Conservation (phyloP, 2,888 invertebrate genomes). For the Ferdinandea cuprea region DNA sequence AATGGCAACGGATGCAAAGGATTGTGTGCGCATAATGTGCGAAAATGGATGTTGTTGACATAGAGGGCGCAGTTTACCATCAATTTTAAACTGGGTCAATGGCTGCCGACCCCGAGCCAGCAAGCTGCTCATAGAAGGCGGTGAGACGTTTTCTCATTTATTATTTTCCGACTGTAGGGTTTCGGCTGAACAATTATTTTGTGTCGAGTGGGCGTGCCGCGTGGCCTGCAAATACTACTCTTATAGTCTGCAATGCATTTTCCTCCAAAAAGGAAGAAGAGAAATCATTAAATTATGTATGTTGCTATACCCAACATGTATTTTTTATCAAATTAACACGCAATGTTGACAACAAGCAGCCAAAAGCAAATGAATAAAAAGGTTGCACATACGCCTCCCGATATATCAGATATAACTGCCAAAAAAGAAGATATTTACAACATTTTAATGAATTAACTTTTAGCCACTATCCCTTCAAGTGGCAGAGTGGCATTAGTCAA, state of each 20-base stretch:
- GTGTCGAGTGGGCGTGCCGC: slow-evolving; percentile 42
- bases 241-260: slow-evolving; percentile 4
- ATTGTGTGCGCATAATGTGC: slow-evolving; percentile 27
- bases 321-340: neutral
- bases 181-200: slow-evolving; percentile 56
- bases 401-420: neutral
- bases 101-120: slow-evolving; percentile 52
- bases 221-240: slow-evolving; percentile 16
- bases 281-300: slow-evolving; percentile 14
- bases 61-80: slow-evolving; percentile 59
- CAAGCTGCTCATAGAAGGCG: slow-evolving; percentile 20
- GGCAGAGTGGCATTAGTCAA: slow-evolving; percentile 19
- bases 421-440: neutral
- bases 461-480: neutral
- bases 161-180: slow-evolving; percentile 51
- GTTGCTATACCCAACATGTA: slow-evolving; percentile 7
- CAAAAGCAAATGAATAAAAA: neutral
- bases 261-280: slow-evolving; percentile 10
- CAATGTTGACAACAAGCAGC: slow-evolving; percentile 3
- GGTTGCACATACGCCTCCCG: slow-evolving; percentile 31
- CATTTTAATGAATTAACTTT: slow-evolving; percentile 38
- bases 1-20: slow-evolving; percentile 25
- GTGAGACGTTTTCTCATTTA: slow-evolving; percentile 60
- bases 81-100: slow-evolving; percentile 70
- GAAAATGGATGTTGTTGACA: slow-evolving; percentile 29